Percentiles rank a stretch among this genome's conserved stretches.
These are phyloP conservation scores for Alligator sinensis DNA, from an alignment of 2,113 vertebrate genomes.

Conservation along the genomic window DNA sequence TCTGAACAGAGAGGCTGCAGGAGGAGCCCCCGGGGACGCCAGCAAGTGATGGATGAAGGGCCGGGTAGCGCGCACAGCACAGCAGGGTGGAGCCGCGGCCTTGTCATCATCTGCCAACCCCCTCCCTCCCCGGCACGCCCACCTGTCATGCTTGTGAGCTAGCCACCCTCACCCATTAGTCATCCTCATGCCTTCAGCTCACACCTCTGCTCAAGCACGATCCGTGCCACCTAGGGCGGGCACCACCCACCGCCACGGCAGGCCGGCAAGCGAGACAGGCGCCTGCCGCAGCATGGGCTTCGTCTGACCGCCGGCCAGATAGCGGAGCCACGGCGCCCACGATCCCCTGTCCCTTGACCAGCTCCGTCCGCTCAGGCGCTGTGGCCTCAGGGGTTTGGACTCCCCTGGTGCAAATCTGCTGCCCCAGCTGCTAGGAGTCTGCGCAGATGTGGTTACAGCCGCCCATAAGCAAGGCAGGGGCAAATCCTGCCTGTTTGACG, in stretches of 20 bases:
- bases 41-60: neutral
- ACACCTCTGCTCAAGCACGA: neutral
- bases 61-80: neutral
- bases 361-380: neutral
- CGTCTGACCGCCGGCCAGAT: accelerated
- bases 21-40: neutral
- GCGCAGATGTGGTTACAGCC: too few relatives aligned
- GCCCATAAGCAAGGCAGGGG: too few relatives aligned
- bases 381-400: too few relatives aligned
- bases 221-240: neutral
- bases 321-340: neutral
- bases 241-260: neutral
- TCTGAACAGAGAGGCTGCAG: neutral
- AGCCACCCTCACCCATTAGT: neutral
- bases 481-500: neutral
- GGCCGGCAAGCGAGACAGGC: neutral
- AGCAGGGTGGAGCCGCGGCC: neutral
- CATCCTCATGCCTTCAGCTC: neutral
- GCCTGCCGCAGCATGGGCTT: neutral
- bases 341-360: neutral
- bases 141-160: neutral
- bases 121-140: constrained; percentile 2
- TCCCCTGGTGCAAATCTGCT: too few relatives aligned
- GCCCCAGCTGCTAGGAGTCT: too few relatives aligned
- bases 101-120: neutral